Base-by-base conservation (phyloP, 2,113 vertebrate species). In the Carlito syrichta region DNA sequence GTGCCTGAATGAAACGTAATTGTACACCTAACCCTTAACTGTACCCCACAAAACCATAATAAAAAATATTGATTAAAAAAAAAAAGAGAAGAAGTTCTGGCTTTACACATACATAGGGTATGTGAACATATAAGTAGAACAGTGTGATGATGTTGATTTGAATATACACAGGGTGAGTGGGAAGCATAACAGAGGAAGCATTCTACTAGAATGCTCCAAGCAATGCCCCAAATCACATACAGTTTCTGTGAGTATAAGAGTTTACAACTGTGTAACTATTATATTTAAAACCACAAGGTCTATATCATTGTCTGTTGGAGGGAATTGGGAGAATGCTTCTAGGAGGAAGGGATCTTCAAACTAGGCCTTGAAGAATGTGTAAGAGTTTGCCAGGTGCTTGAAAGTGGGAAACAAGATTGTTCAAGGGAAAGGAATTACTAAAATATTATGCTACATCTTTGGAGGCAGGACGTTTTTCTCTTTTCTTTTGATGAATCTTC, bases 241-340 rank as follows among this genome's bases (percentile, higher is more conserved):
- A 98, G 56, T 99, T 99, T 98, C 96, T 99, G 99, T 99, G 98
- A 98, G 99, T 99, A 95, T 56, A 77, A 84, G 76, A 79, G 32
- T n/a, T n/a, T n/a, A n/a, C n/a, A n/a, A n/a, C n/a, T n/a, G n/a
- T n/a, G n/a, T n/a, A n/a, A n/a, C n/a, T n/a, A n/a, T n/a, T n/a
- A n/a, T n/a, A n/a, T n/a, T n/a, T n/a, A n/a, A n/a, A n/a, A n/a
- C n/a, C n/a, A n/a, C n/a, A n/a, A n/a, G n/a, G n/a, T n/a, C n/a
- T n/a, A n/a, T n/a, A n/a, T n/a, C n/a, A n/a, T n/a, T n/a, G n/a
- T n/a, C n/a, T n/a, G n/a, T 25, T 48, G 9, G 30, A 77, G 30
- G 40, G 6, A n/a, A 43, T 25, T 56, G 73, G 52, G 54, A 56
- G 68, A 38, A 35, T 78, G 20, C 30, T 82, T 40, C 66, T 87